Evolutionary conservation across 2,113 vertebrate genomes (phyloP).

Genomic region (Gracilinanus agilis): DNA sequence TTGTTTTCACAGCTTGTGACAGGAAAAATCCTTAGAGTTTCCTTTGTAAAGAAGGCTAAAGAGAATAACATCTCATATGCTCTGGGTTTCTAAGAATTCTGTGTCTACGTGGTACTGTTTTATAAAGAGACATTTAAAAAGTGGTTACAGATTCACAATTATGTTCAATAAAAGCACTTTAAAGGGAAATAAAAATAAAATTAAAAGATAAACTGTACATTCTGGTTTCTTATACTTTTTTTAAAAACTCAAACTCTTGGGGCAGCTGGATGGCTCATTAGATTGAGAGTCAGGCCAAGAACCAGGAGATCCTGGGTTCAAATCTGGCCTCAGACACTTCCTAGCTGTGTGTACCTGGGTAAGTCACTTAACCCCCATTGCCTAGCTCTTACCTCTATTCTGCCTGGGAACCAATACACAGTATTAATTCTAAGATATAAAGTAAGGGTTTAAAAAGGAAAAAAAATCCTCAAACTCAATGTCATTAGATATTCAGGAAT

Average conservation of each 20-base stretch:
- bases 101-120: not conserved
- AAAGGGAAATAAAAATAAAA: not conserved
- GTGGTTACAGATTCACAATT: conserved; percentile 1
- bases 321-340: too few species aligned
- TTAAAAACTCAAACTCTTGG: not conserved
- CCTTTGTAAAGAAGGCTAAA: not conserved
- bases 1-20: conserved; percentile 31
- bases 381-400: too few species aligned
- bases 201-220: not conserved
- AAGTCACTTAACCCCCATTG: too few species aligned
- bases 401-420: too few species aligned
- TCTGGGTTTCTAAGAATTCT: conserved; percentile 36
- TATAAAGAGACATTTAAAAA: conserved; percentile 7
- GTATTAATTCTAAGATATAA: too few species aligned
- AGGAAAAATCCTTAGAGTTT: not conserved
- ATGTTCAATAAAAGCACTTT: not conserved
- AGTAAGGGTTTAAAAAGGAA: too few species aligned
- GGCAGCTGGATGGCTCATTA: too few species aligned
- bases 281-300: too few species aligned
- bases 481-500: not conserved
- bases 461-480: conserved; percentile 22
- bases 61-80: conserved; percentile 25
- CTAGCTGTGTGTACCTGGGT: too few species aligned
- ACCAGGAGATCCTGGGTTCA: too few species aligned
- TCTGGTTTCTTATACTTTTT: not conserved